These are phyloP conservation scores for Genyomyrus donnyi DNA, from an alignment of 2,113 vertebrate species.

Conservation along the genomic window DNA sequence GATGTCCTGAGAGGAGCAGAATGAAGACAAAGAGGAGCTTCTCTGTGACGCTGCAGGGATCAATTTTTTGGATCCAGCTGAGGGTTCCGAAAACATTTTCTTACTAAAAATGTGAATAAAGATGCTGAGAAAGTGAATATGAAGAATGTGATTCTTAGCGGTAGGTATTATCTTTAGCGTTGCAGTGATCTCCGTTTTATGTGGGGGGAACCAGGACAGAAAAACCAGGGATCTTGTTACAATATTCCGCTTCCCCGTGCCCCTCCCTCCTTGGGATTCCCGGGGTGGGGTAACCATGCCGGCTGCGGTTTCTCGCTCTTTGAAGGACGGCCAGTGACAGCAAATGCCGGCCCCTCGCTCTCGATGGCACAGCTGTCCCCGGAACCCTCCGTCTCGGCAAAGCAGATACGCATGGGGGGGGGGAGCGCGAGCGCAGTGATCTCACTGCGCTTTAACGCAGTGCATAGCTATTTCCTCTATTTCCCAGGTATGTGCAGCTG, in stretches of 20 bases:
- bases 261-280: not conserved
- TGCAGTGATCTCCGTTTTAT: not conserved
- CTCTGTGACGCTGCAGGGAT: not conserved
- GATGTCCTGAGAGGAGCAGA: not conserved
- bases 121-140: not conserved
- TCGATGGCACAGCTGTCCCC: not conserved
- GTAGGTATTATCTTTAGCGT: not conserved
- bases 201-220: not conserved
- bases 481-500: not conserved
- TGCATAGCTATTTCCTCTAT: not conserved
- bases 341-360: not conserved
- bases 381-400: not conserved
- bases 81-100: not conserved
- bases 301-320: not conserved
- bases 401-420: not conserved
- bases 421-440: not conserved
- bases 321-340: slow-evolving; percentile 11
- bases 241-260: not conserved
- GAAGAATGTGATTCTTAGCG: not conserved
- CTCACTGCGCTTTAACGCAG: not conserved
- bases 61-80: not conserved
- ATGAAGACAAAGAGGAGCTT: not conserved
- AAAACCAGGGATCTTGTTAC: not conserved
- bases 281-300: not conserved
- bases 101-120: not conserved